Percentiles rank a stretch among this genome's conserved stretches.
Evolutionary conservation across 2,888 invertebrate species (phyloP).

Genomic region (Idaea aversata): DNA sequence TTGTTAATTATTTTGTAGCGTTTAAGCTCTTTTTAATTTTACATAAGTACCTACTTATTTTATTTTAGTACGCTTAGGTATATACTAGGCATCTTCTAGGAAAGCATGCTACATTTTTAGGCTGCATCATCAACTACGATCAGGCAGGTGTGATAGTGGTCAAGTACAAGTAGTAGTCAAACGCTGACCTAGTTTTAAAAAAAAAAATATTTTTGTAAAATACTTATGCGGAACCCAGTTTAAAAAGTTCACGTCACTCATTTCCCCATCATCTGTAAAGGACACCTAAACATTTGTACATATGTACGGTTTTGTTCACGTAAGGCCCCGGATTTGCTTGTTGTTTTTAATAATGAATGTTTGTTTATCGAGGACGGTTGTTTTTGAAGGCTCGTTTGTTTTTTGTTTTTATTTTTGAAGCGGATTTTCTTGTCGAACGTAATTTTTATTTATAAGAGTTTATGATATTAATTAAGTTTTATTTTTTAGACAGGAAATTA

Average conservation of each 20-base stretch:
- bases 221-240: conserved; percentile 10
- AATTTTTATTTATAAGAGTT: background rate
- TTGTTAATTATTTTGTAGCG: too few relatives aligned
- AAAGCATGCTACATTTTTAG: too few relatives aligned
- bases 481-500: too few relatives aligned
- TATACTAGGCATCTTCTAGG: too few relatives aligned
- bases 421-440: background rate
- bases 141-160: too few relatives aligned
- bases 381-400: background rate
- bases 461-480: background rate
- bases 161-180: too few relatives aligned
- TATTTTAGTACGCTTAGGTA: too few relatives aligned
- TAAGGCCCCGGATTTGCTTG: conserved; percentile 18
- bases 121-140: too few relatives aligned
- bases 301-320: conserved; percentile 3
- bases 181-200: background rate
- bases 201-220: background rate
- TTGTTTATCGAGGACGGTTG: conserved; percentile 22
- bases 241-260: background rate
- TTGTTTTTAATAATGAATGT: conserved; percentile 31
- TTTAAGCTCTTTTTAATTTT: too few relatives aligned
- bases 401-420: background rate
- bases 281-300: conserved; percentile 8
- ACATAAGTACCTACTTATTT: too few relatives aligned
- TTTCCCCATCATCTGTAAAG: conserved; percentile 14